Conservation (phyloP, 2,797 vertebrate genomes). For the Pangasius macronema region DNA sequence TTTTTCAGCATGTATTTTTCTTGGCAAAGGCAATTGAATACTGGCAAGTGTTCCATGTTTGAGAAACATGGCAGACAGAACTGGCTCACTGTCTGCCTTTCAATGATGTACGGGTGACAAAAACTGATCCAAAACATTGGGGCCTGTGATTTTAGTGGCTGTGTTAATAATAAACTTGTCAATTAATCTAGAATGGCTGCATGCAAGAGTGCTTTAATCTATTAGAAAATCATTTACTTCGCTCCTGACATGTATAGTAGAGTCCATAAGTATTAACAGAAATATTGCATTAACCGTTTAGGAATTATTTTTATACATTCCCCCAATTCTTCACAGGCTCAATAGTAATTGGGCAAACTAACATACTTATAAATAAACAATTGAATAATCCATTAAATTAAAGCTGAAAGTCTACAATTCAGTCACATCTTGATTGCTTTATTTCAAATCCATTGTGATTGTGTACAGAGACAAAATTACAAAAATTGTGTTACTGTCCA, state of each 20-base stretch:
- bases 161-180: background rate
- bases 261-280: background rate
- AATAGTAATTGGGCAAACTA: too few relatives aligned
- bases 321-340: too few relatives aligned
- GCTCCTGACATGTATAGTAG: background rate
- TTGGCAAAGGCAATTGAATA: background rate
- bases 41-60: background rate
- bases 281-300: too few relatives aligned
- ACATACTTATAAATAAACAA: too few relatives aligned
- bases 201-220: background rate
- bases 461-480: too few relatives aligned
- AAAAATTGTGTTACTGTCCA: too few relatives aligned
- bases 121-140: background rate
- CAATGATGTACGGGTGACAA: background rate
- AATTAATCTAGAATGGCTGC: background rate
- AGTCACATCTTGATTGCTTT: too few relatives aligned
- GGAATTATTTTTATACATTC: too few relatives aligned
- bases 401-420: too few relatives aligned
- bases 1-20: background rate
- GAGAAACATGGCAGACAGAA: background rate
- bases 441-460: too few relatives aligned
- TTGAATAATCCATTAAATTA: too few relatives aligned
- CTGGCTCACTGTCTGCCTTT: background rate
- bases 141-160: background rate
- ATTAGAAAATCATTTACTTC: background rate